A percentile compares a stretch with the other conserved stretches of the same genome.
These are phyloP conservation scores for Sylvia borin DNA, from an alignment of 2,797 vertebrate genomes.

Conservation along the genomic window DNA sequence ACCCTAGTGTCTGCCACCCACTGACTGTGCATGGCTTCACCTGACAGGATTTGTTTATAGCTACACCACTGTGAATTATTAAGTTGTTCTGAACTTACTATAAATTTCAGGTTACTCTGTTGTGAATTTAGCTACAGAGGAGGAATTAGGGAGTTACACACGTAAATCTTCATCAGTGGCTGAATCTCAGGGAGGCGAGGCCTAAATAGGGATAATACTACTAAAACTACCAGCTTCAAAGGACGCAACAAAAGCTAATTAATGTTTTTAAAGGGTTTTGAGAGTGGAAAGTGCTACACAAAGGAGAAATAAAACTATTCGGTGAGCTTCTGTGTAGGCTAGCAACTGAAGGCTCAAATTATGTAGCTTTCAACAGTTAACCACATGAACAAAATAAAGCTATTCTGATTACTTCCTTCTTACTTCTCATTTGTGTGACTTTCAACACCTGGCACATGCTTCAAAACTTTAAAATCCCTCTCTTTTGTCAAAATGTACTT, in stretches of 20 bases:
- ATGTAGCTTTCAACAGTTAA: background rate
- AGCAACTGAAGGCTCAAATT: background rate
- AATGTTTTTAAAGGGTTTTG: background rate
- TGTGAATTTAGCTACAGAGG: background rate
- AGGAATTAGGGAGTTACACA: background rate
- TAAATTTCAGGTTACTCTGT: background rate
- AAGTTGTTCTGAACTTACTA: background rate
- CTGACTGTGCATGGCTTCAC: background rate
- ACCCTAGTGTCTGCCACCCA: background rate
- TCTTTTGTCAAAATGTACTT: background rate
- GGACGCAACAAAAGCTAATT: background rate
- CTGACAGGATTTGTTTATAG: background rate
- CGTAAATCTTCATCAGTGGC: background rate
- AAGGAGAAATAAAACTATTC: conserved; percentile 4
- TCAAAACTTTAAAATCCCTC: background rate
- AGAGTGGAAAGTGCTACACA: background rate
- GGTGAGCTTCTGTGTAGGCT: background rate
- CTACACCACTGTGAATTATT: background rate
- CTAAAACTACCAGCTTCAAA: conserved; percentile 24
- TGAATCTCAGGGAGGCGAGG: background rate
- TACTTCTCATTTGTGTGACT: background rate
- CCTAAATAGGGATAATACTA: background rate
- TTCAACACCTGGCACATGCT: background rate
- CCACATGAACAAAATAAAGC: background rate
- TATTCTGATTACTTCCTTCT: background rate